Conservation (phyloP, 2,113 vertebrate genomes). For the Heptranchias perlo region DNA sequence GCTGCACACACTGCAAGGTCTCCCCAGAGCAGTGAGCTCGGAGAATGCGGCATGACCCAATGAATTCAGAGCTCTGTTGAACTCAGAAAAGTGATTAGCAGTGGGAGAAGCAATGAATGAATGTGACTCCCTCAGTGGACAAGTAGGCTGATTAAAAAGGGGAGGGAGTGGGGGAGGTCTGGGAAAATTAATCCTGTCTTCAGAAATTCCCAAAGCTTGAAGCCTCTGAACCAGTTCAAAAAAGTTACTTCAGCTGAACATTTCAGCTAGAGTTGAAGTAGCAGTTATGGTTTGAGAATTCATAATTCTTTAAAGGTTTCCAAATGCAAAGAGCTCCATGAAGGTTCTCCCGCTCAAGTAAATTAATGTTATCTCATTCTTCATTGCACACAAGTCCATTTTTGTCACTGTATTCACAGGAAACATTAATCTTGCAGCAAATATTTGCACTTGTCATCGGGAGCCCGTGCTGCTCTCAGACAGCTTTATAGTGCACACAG, state of each 20-base stretch:
- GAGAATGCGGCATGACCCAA: slow-evolving; percentile 28
- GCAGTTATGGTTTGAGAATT: neutral
- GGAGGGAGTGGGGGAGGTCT: slow-evolving; percentile 30
- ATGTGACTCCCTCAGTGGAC: slow-evolving; percentile 35
- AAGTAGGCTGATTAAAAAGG: slow-evolving; percentile 1
- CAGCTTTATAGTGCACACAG: neutral
- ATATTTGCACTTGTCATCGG: slow-evolving; percentile 33
- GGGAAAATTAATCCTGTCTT: slow-evolving; percentile 32
- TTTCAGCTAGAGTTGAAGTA: neutral
- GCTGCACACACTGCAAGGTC: slow-evolving; percentile 20
- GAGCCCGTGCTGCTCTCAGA: neutral
- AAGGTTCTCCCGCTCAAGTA: neutral
- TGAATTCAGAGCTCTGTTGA: slow-evolving; percentile 35
- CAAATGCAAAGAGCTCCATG: neutral
- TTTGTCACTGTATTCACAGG: neutral
- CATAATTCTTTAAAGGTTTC: neutral
- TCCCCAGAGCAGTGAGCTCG: neutral
- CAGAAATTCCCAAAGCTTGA: slow-evolving; percentile 31
- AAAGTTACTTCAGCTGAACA: neutral
- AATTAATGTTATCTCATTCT: neutral
- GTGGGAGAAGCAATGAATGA: slow-evolving; percentile 34
- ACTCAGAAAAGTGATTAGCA: slow-evolving; percentile 32
- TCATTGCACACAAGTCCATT: neutral
- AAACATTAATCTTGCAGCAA: neutral
- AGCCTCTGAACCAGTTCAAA: slow-evolving; percentile 2